Conservation (phyloP, 1,140 invertebrate species). For the Drosophila varians region DNA sequence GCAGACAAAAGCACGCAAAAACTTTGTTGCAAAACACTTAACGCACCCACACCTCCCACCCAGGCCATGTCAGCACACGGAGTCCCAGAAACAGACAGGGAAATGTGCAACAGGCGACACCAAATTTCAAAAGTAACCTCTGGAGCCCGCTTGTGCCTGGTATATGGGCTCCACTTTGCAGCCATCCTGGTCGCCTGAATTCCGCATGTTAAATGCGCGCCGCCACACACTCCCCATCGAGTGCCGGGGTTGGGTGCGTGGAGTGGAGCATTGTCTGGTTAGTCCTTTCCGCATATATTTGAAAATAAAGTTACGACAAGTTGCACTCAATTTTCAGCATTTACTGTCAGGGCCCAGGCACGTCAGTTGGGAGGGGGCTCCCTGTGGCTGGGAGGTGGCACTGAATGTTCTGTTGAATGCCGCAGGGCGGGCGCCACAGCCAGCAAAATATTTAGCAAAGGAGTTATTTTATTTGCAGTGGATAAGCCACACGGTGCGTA, state of each 20-base stretch:
- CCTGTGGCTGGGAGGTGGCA: no score
- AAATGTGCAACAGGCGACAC: constrained; percentile 38
- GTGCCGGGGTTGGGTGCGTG: constrained; percentile 1
- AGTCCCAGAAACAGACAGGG: background rate
- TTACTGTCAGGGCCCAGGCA: constrained; percentile 74
- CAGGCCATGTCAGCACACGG: no score
- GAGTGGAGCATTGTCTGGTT: constrained; percentile 68
- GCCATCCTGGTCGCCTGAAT: constrained; percentile 43
- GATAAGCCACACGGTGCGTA: no score
- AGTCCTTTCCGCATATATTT: constrained; percentile 81
- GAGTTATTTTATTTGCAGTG: no score
- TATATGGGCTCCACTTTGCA: no score
- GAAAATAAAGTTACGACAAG: constrained; percentile 81
- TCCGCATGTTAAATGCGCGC: constrained; percentile 55
- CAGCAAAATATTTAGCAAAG: no score
- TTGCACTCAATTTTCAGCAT: constrained; percentile 82
- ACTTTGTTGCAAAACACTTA: constrained; percentile 81
- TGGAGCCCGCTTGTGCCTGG: no score
- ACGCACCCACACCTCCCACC: constrained; percentile 39
- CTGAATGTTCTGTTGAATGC: no score
- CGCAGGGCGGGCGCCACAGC: no score
- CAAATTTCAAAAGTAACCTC: background rate
- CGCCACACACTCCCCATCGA: constrained; percentile 56
- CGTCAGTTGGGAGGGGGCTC: no score
- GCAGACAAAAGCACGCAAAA: constrained; percentile 72